Evolutionary conservation across 2,113 vertebrate genomes (phyloP), one percentile per base, ranked within the genome.

Genomic region (Gnathonemus longibarbis): DNA sequence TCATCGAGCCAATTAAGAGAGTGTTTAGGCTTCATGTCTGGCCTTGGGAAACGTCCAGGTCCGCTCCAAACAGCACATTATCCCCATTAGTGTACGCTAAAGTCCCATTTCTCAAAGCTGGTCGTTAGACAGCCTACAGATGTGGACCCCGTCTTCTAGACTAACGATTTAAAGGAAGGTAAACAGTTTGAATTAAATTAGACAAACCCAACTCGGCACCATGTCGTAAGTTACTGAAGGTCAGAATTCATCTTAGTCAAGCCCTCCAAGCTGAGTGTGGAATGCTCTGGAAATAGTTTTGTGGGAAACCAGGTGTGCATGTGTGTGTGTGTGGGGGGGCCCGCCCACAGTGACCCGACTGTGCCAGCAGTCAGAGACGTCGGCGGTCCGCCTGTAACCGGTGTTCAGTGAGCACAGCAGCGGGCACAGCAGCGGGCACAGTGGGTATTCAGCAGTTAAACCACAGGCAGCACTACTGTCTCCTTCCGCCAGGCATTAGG

Each of bases 271-370:
- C 52, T 13, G 15, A 77, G 24, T 49, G 27, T 90, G 31, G 74
- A 91, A 91, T 91, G 89, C 88, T 85, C 49, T 89, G 90, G 77
- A 49, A 87, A 77, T 62, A 35, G 39, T 49, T 24, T 10, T 42
- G 8, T 11, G 35, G 48, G 3, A 45, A 91, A 95, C 92, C 95
- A 95, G 95, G 93, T 95, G 95, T 94, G 93, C 92, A 90, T 91
- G 93, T 88, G 92, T 93, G 91, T 48, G 66, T 0, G 31, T 1
- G 31, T 0, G 31, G 31, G 31, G 39, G 56, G 5, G 50, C 49
- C 91, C 66, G 62, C 24, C 87, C 86, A 89, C 86, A 11, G 90
- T 92, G 92, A 39, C 70, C 70, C 70, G 13, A 77, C 31, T 93
- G 91, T 48, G 66, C 27, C 5, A 13, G 27, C 31, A 19, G 66